phyloP scores from a whole-genome alignment of 2,888 invertebrate species.

The Bombylius major region DNA sequence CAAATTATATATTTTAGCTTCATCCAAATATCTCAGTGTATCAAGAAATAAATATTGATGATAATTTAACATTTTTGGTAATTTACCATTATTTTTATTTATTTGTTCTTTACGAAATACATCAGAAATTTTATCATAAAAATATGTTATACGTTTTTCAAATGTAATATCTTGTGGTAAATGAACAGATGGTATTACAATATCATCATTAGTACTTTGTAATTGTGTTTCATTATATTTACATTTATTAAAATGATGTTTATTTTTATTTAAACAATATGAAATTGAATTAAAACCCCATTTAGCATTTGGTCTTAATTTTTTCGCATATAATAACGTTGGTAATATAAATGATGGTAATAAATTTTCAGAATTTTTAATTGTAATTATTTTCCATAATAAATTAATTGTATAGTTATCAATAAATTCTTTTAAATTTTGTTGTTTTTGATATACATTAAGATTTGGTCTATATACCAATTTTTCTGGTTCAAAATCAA shows the following conservation, averaged over 20 bases:
- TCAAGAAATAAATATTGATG: constrained; percentile 61
- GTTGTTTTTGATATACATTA: constrained; percentile 31
- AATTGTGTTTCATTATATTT: constrained; percentile 56
- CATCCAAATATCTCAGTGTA: constrained; percentile 40
- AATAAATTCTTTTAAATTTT: constrained; percentile 46
- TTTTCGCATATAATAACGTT: constrained; percentile 48
- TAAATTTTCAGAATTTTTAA: constrained; percentile 45
- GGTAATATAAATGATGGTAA: constrained; percentile 52
- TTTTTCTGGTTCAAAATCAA: constrained; percentile 76
- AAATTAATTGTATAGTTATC: constrained; percentile 52
- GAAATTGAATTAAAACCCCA: constrained; percentile 85
- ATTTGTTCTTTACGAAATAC: constrained; percentile 41
- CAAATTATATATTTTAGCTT: constrained; percentile 10
- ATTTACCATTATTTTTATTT: constrained; percentile 18
- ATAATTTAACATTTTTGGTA: constrained; percentile 47
- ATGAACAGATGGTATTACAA: constrained; percentile 62
- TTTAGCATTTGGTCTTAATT: constrained; percentile 49
- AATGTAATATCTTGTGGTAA: constrained; percentile 36
- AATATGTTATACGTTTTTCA: constrained; percentile 41
- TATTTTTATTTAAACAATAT: constrained; percentile 62
- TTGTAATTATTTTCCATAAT: constrained; percentile 40
- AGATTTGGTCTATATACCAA: constrained; percentile 66
- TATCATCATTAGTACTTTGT: constrained; percentile 53
- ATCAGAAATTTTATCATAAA: constrained; percentile 52
- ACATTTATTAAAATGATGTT: constrained; percentile 41